Percentiles rank a stretch among this genome's conserved stretches.
Evolutionary conservation across 2,797 vertebrate genomes (phyloP).

Genomic region (Sitta carolinensis): DNA sequence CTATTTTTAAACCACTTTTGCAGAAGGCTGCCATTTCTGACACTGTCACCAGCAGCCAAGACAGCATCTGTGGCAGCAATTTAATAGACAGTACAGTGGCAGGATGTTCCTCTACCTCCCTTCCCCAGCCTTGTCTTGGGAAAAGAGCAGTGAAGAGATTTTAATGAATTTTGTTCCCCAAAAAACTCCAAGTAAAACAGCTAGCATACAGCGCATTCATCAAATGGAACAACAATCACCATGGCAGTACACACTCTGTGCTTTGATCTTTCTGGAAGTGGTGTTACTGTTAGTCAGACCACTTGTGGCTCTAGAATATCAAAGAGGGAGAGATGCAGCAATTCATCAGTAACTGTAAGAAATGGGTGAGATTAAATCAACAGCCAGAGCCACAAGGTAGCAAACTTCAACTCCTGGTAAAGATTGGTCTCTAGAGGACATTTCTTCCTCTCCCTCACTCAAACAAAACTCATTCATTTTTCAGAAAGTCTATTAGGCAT

Average conservation of each 20-base stretch:
- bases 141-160: background rate
- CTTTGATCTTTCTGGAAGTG: background rate
- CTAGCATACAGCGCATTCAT: background rate
- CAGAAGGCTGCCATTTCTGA: slow-evolving; percentile 39
- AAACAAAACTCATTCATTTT: background rate
- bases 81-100: background rate
- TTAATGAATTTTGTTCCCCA: background rate
- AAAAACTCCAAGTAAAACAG: background rate
- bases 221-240: background rate
- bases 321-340: background rate
- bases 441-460: background rate
- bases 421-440: background rate
- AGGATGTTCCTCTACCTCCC: background rate
- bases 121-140: background rate
- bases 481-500: background rate
- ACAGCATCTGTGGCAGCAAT: background rate
- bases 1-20: slow-evolving; percentile 56
- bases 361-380: background rate
- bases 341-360: background rate
- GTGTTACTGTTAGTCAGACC: background rate
- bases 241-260: background rate
- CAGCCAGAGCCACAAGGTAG: background rate
- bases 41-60: slow-evolving; percentile 31
- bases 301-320: background rate
- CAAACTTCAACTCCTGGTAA: background rate